Base-by-base conservation (phyloP, 2,113 vertebrate species). In the Tretioscincus oriximinensis region DNA sequence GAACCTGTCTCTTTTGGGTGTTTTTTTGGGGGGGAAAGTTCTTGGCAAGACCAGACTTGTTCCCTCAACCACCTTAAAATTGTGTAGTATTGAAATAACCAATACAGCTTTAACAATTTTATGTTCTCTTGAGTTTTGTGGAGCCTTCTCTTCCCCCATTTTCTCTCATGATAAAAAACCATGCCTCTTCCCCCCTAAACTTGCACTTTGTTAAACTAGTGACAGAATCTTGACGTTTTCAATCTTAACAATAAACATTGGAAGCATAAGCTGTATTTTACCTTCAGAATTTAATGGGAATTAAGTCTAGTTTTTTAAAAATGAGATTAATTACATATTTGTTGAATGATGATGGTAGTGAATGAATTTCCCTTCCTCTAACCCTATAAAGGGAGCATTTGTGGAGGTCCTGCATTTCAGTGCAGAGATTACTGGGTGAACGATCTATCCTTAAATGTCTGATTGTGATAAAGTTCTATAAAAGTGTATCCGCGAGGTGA, bases 51-150 rank as follows among this genome's bases (percentile, higher is more conserved):
- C 2, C 28, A 47, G 1, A 78, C 75, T 21, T 45, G 5, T 10
- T 7, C 64, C 65, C 22, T n/a, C 21, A 64, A 28, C 31, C 51
- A 35, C 58, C 47, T 65, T 47, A 7, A 28, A 4, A 21, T 0
- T 12, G 0, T 26, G 1, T 9, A 11, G 0, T 0, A 22, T 18
- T 60, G 9, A 60, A 21, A n/a, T 84, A 61, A 26, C n/a, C 20
- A 20, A 45, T 75, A 49, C 14, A 11, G 63, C 80, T 73, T n/a
- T 31, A 58, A 12, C 51, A 54, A 54, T 54, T 14, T 72, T 67
- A 63, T 26, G 24, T 8, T 61, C 2, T 0, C 16, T 18, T 0
- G 9, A 22, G 2, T 81, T 66, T 29, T n/a, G 7, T n/a, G 26
- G 7, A 45, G 12, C 58, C 3, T 74, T 16, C 29, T 35, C 75